Conservation (phyloP, 2,113 vertebrate species). For the Indicator maculatus region DNA sequence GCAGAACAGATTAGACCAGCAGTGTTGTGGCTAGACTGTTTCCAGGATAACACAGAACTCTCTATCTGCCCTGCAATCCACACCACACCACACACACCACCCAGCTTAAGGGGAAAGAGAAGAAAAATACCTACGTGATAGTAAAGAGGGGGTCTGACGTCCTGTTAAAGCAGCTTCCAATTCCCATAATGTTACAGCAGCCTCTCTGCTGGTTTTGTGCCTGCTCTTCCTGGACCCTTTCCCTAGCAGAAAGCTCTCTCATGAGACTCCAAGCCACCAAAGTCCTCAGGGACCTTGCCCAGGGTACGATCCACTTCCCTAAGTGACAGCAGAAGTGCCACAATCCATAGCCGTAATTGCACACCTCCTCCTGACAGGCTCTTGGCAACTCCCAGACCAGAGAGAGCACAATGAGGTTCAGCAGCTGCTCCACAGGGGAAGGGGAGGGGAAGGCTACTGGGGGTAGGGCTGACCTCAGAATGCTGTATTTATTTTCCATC, state of each 20-base stretch:
- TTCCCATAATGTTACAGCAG: constrained; percentile 76
- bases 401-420: neutral
- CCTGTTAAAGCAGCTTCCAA: constrained; percentile 88
- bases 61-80: neutral
- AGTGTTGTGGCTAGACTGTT: neutral
- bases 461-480: constrained; percentile 23
- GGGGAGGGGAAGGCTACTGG: neutral
- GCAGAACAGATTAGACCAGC: neutral
- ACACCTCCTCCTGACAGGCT: neutral
- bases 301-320: neutral
- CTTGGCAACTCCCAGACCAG: neutral
- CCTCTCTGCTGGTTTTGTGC: neutral
- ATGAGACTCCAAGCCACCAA: neutral
- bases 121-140: constrained; percentile 78
- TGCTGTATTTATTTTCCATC: constrained; percentile 13
- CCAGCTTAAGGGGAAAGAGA: neutral
- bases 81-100: neutral
- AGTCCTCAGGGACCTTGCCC: neutral
- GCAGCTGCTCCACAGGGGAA: neutral
- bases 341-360: neutral
- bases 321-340: neutral
- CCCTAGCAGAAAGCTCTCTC: neutral
- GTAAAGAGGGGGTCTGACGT: constrained; percentile 86
- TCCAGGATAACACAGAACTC: neutral
- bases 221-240: neutral